Evolutionary conservation across 2,888 invertebrate species (phyloP).

Genomic region (Synanthedon tipuliformis): DNA sequence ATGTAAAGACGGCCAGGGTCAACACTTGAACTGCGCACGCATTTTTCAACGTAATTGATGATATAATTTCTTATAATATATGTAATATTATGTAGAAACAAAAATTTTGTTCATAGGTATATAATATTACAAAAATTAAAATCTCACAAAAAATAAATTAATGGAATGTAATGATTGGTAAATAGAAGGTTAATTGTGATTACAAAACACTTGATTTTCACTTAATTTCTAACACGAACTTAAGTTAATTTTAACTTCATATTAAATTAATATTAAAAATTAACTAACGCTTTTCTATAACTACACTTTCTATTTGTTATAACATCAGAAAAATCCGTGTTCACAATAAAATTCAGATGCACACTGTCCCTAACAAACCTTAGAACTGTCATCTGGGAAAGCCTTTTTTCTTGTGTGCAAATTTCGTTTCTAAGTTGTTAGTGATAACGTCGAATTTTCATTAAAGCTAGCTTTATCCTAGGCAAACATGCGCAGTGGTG

Average conservation of each 20-base stretch:
- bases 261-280: not conserved
- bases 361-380: constrained; percentile 42
- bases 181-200: not conserved
- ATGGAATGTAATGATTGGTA: not conserved
- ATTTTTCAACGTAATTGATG: not conserved
- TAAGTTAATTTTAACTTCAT: not conserved
- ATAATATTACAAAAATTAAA: too few species aligned
- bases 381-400: constrained; percentile 49
- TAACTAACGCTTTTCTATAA: constrained; percentile 1
- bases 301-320: constrained; percentile 6
- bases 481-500: constrained; percentile 62
- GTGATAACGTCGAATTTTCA: not conserved
- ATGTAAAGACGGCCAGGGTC: too few species aligned
- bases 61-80: too few species aligned
- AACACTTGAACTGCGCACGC: not conserved
- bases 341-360: constrained; percentile 36
- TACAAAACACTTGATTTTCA: not conserved
- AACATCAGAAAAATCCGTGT: constrained; percentile 16
- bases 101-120: too few species aligned
- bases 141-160: too few species aligned
- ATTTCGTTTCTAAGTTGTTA: not conserved
- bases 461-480: constrained; percentile 11
- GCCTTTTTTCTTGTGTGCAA: constrained; percentile 1
- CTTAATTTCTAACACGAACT: not conserved
- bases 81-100: too few species aligned